A percentile compares a stretch with the other conserved stretches of the same genome.
Conservation (phyloP, 2,113 vertebrate genomes). For the Reinhardtius hippoglossoides region DNA sequence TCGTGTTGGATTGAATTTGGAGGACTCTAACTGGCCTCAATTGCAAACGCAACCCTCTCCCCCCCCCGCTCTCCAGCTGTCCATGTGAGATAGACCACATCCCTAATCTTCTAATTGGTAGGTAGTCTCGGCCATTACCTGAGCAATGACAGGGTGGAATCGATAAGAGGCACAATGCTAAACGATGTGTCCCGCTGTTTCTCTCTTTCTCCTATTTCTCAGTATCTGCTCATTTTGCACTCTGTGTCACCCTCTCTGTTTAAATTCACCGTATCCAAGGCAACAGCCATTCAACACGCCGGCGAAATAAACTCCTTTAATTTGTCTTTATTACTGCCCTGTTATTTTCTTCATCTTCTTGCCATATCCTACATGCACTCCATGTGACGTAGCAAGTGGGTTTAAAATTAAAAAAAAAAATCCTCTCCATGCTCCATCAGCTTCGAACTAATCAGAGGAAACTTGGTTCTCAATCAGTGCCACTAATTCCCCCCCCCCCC, state of each 20-base stretch:
- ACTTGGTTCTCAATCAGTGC: constrained; percentile 67
- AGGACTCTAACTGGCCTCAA: constrained; percentile 9
- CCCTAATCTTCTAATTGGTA: constrained; percentile 73
- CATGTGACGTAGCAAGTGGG: neutral
- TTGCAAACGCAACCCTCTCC: constrained; percentile 2
- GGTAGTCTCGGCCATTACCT: constrained; percentile 65
- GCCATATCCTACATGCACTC: constrained; percentile 25
- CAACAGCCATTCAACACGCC: constrained; percentile 43
- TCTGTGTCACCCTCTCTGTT: constrained; percentile 39
- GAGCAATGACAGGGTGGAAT: constrained; percentile 63
- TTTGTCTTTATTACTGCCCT: constrained; percentile 66
- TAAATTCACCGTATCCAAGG: constrained; percentile 67
- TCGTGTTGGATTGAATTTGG: constrained; percentile 21
- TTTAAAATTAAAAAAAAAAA: constrained; percentile 36
- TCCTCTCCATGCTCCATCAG: constrained; percentile 36
- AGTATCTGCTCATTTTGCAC: constrained; percentile 26
- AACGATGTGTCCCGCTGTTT: constrained; percentile 55
- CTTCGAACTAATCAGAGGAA: constrained; percentile 60
- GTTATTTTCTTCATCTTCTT: constrained; percentile 28
- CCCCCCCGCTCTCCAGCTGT: constrained; percentile 30
- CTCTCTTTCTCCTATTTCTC: constrained; percentile 35
- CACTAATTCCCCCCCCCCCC: constrained; percentile 49
- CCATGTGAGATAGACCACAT: constrained; percentile 53
- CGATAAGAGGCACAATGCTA: constrained; percentile 66
- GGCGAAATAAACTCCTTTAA: constrained; percentile 58